Evolutionary conservation across 2,113 vertebrate genomes (phyloP).

Genomic region (Acanthisitta chloris): DNA sequence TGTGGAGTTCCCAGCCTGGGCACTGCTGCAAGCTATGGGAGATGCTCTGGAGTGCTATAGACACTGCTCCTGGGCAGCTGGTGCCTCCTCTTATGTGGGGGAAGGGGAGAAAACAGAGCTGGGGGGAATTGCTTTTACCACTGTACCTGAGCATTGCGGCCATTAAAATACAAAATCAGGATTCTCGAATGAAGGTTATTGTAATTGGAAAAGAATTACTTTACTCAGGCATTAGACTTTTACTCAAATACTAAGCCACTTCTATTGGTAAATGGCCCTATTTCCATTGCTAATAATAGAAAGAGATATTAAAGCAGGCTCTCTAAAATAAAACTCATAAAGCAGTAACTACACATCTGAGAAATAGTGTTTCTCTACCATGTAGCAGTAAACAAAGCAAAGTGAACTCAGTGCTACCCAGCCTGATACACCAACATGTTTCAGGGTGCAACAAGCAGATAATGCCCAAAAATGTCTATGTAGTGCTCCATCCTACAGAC

Average conservation of each 20-base stretch:
- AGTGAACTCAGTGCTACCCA: not conserved
- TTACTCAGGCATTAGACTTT: not conserved
- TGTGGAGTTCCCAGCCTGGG: not conserved
- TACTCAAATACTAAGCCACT: not conserved
- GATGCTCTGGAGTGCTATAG: not conserved
- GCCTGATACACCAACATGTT: fast-evolving
- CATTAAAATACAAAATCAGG: not conserved
- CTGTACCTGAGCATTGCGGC: fast-evolving
- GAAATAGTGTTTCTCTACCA: not conserved
- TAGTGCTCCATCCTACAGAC: not conserved
- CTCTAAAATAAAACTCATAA: not conserved
- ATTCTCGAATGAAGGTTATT: not conserved
- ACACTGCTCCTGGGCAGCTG: not conserved
- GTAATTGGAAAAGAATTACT: not conserved
- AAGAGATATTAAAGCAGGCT: not conserved
- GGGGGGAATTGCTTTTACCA: not conserved
- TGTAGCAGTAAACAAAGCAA: not conserved
- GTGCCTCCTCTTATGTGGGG: fast-evolving
- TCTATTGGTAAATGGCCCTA: not conserved
- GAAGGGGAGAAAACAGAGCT: not conserved
- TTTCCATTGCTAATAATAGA: not conserved
- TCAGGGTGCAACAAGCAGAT: not conserved
- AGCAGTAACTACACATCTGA: not conserved
- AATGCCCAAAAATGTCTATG: fast-evolving
- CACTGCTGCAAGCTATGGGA: fast-evolving